Evolutionary conservation across 1,140 invertebrate genomes (phyloP).

Genomic region (Sipha flava): DNA sequence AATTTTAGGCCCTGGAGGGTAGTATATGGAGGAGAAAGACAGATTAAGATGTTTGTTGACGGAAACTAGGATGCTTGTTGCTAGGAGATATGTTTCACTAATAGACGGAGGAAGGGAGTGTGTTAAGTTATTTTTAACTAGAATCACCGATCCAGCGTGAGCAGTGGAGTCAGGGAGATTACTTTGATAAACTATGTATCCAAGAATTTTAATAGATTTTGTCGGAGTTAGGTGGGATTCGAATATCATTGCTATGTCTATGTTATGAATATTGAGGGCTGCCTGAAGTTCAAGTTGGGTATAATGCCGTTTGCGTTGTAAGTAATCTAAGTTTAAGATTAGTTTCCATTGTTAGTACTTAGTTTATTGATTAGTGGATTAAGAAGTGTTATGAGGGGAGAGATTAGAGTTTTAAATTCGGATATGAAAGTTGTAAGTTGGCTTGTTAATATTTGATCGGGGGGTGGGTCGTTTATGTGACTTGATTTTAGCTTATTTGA

Average conservation of each 20-base stretch:
- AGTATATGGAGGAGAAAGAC: not conserved
- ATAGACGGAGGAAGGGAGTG: no score
- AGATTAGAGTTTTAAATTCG: no score
- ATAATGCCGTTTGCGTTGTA: not conserved
- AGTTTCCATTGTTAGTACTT: not conserved
- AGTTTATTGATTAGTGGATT: no score
- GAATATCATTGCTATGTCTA: no score
- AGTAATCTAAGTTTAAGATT: not conserved
- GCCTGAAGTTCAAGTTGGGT: not conserved
- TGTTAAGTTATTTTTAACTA: no score
- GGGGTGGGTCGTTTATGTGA: not conserved
- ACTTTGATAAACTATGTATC: not conserved
- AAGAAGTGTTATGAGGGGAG: no score
- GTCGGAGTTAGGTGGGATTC: not conserved
- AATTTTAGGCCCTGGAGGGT: not conserved
- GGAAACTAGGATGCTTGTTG: not conserved
- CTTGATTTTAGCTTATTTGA: not conserved
- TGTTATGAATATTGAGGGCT: no score
- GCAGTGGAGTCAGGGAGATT: no score
- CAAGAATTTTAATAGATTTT: not conserved
- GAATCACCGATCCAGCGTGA: no score
- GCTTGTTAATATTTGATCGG: not conserved
- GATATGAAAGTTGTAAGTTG: no score
- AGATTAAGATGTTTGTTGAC: not conserved
- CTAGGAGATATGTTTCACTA: no score